A percentile compares a stretch with the other conserved stretches of the same genome.
These are phyloP conservation scores for Lagorchestes hirsutus DNA, from an alignment of 2,797 vertebrate species.

Conservation along the genomic window DNA sequence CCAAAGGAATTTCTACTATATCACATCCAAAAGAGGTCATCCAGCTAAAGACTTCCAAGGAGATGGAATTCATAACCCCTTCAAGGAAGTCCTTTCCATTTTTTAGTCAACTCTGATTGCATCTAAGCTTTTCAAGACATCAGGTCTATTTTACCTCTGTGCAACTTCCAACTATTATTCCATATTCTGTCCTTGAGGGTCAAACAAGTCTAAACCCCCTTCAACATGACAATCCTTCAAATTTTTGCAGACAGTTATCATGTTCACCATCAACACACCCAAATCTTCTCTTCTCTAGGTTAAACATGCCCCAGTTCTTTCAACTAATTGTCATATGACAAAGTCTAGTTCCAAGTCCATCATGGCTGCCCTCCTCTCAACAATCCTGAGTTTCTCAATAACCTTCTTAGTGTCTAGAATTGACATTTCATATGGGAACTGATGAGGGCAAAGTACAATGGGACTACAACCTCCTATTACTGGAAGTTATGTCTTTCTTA, in stretches of 20 bases:
- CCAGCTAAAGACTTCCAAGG: not conserved
- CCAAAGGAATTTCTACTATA: not conserved
- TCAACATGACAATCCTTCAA: not conserved
- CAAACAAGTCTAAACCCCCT: not conserved
- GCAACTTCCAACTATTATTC: not conserved
- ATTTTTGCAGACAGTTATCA: not conserved
- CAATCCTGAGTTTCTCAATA: no score
- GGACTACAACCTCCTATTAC: not conserved
- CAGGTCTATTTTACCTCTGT: not conserved
- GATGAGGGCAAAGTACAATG: no score
- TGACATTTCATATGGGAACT: no score
- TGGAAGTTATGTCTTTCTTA: not conserved
- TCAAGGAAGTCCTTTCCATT: not conserved
- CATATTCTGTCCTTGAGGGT: not conserved
- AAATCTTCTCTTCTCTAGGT: not conserved
- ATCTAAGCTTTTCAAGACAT: not conserved
- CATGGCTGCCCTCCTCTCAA: no score
- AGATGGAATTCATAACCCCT: not conserved
- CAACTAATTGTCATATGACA: not conserved
- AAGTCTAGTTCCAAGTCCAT: not conserved
- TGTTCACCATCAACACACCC: not conserved
- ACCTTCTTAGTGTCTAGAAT: no score
- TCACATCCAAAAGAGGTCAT: not conserved
- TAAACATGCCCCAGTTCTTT: not conserved
- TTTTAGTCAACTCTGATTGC: not conserved